A percentile compares a stretch with the other conserved stretches of the same genome.
These are phyloP conservation scores for Peromyscus eremicus DNA, from an alignment of 2,797 vertebrate species.

Conservation along the genomic window DNA sequence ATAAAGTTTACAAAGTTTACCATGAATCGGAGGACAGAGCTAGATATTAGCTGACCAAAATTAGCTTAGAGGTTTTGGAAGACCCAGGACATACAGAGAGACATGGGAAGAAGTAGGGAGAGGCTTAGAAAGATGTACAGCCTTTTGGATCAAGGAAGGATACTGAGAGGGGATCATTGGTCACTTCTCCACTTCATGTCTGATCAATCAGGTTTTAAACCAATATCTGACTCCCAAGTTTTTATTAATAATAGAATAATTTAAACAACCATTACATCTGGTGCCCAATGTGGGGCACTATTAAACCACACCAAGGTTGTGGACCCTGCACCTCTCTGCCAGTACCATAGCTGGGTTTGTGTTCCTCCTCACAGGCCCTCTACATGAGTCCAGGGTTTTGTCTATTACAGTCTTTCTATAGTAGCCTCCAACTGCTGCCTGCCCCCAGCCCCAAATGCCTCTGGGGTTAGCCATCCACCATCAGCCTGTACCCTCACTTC, in stretches of 20 bases:
- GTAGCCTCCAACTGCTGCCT: neutral
- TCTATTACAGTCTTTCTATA: neutral
- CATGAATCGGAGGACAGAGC: neutral
- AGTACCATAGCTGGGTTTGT: neutral
- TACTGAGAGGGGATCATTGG: neutral
- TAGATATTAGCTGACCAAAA: neutral
- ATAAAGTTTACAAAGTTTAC: neutral
- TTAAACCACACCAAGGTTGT: neutral
- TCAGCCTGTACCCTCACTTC: neutral
- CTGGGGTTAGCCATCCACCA: neutral
- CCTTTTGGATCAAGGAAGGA: neutral
- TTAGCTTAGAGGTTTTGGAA: neutral
- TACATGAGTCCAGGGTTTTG: neutral
- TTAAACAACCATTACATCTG: neutral
- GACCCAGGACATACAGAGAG: neutral
- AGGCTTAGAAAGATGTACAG: neutral
- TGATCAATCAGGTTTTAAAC: neutral
- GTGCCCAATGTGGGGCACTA: fast-evolving
- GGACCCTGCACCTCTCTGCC: neutral
- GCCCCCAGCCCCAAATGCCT: neutral
- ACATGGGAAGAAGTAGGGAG: neutral
- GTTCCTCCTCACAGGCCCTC: neutral
- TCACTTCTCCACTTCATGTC: neutral
- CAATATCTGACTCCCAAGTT: neutral
- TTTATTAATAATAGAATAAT: neutral